Base-by-base conservation (phyloP, 2,888 invertebrate species). In the Scaptomyza parva region DNA sequence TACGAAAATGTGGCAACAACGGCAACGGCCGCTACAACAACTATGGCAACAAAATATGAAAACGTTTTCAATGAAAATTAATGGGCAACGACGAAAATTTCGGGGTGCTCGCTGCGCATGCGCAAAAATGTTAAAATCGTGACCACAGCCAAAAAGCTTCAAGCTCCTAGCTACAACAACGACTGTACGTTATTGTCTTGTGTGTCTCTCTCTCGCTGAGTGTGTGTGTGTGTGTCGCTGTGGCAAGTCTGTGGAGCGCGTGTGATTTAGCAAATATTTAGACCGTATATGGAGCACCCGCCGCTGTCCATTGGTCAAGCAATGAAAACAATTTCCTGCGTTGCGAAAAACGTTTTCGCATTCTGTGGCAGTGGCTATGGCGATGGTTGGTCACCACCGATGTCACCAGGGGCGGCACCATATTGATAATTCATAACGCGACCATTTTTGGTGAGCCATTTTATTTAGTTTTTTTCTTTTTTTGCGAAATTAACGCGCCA, bases 61-160 rank as follows among this genome's bases (percentile, higher is more conserved):
- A 85, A 87, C 88, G 88, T 87, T 83, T 83, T 86, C 86, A 88
- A 88, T 88, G 86, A 86, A 86, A 86, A 86, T 86, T 86, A 86
- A 86, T 86, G 86, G 88, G 81, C 81, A 86, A 81, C 76, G 84
- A 70, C 78, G 84, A 85, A 84, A 85, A 85, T 87, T 83, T 85
- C 66, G 84, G 88, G 85, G 84, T 88, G 84, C 84, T 82, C 78
- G 77, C 87, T 86, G 82, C 85, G 88, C 88, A 85, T 89, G 89
- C 87, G 78, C 83, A 90, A 90, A 91, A 91, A 91, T 91, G 90
- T 76, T 90, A 89, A 90, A 91, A 89, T 91, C 90, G 90, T 91
- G 90, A 91, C 91, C 90, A 82, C 44, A 71, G 63, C 62, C 35
- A 51, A 47, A 39, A 47, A 51, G 39, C 54, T 44, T 52, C 26